Evolutionary conservation across 1,140 invertebrate genomes (phyloP), one percentile per base, ranked within the genome.

Genomic region (Latrodectus geometricus): DNA sequence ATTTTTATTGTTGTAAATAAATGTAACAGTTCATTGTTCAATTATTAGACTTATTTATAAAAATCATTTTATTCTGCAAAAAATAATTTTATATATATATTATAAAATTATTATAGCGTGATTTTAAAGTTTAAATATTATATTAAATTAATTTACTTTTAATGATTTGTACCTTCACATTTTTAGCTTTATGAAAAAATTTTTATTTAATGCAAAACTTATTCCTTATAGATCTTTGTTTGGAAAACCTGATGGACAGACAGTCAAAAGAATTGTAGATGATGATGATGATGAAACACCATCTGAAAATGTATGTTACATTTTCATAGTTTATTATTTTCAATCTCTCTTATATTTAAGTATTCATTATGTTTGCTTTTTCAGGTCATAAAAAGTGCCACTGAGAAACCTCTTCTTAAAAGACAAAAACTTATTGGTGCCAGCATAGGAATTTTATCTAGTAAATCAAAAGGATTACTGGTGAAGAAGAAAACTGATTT

Each of bases 221-320:
- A 73, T 84, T 83, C 68, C 68, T 88, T 89, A 54, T 87, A 92
- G 91, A 73, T 89, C 91, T 14, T 88, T 91, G 56, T 91, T 92
- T 90, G 91, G 90, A 35, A 89, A 90, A 74, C 88, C 89, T 74
- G 89, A 87, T 76, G 88, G 87, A 9, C 80, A 83, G 70, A 81
- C 85, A 68, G 86, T 90, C 9, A 91, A 88, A 88, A 89, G 87
- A 89, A 88, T 91, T 35, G 83, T 91, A 76, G 90, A 91, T 54
- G 90, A 91, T 69, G 89, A 89, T 65, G 90, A 90, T 75, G 89
- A 89, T 78, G 89, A 89, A 89, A 17, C 89, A 90, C 15, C 20
- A 48, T 11, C 21, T 49, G 4, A 8, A 54, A 20, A 8, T 3
- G 52, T 17, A 52, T 52, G 15, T n/a, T 52, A 14, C 14, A 76